Conservation (phyloP, 2,113 vertebrate species). For the Eidolon helvum region DNA sequence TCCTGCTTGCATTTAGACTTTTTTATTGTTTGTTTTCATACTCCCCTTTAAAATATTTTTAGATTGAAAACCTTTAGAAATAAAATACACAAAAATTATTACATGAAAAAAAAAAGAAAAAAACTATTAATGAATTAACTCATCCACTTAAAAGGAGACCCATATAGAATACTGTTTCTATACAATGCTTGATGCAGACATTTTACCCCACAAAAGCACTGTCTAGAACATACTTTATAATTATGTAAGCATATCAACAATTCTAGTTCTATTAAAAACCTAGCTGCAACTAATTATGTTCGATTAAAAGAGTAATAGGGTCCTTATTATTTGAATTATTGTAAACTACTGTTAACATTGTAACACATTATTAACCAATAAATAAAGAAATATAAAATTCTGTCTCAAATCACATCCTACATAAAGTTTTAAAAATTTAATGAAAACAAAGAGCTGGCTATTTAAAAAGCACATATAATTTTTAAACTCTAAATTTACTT, state of each 20-base stretch:
- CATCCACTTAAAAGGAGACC: neutral
- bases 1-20: neutral
- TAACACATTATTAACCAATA: neutral
- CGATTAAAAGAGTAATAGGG: neutral
- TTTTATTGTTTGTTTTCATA: neutral
- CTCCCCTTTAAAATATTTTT: neutral
- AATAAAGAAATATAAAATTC: neutral
- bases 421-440: neutral
- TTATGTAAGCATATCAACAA: neutral
- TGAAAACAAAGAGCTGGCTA: neutral
- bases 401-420: neutral
- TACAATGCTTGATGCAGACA: neutral
- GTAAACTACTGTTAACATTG: neutral
- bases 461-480: neutral
- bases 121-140: neutral
- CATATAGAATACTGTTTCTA: neutral
- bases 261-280: neutral
- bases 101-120: neutral
- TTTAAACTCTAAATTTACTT: constrained; percentile 6
- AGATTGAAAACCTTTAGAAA: neutral
- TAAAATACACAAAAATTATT: neutral
- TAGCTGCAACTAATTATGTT: neutral
- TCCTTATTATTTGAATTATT: neutral
- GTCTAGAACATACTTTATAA: neutral
- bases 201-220: neutral